Evolutionary conservation across 2,797 vertebrate genomes (phyloP).

Genomic region (Botia almorhae): DNA sequence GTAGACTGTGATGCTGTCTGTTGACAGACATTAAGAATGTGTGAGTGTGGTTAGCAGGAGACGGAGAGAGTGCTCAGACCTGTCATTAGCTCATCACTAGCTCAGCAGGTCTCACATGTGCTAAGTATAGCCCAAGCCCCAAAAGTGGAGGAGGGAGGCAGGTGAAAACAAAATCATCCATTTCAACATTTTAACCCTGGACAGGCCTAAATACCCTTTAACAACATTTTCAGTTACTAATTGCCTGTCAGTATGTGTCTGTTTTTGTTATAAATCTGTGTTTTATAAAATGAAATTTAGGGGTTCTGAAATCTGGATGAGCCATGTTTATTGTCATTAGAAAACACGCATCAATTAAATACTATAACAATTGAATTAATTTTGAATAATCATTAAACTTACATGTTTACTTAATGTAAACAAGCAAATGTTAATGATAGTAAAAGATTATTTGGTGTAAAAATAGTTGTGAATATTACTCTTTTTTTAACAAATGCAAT

Average conservation of each 20-base stretch:
- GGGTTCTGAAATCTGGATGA: not conserved
- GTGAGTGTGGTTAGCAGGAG: constrained; percentile 67
- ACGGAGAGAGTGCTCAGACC: constrained; percentile 66
- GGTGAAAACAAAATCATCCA: constrained; percentile 48
- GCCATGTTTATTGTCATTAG: not conserved
- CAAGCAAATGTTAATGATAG: no score
- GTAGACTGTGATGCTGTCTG: constrained; percentile 64
- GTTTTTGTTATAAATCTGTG: not conserved
- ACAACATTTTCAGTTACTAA: not conserved
- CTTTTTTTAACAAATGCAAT: no score
- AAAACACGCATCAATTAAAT: not conserved
- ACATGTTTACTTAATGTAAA: no score
- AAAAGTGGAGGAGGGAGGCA: constrained; percentile 42
- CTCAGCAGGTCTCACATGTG: constrained; percentile 70
- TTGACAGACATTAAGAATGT: constrained; percentile 61
- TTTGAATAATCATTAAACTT: no score
- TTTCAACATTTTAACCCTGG: constrained; percentile 7
- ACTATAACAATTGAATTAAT: no score
- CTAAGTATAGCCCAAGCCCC: constrained; percentile 61
- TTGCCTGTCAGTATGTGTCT: not conserved
- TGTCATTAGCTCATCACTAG: constrained; percentile 74
- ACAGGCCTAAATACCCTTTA: not conserved
- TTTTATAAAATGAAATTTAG: not conserved
- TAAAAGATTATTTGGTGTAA: no score
- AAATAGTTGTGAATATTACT: no score